Evolutionary conservation across 2,113 vertebrate species (phyloP), one percentile per base, ranked within the genome.

Genomic region (Orcinus orca): DNA sequence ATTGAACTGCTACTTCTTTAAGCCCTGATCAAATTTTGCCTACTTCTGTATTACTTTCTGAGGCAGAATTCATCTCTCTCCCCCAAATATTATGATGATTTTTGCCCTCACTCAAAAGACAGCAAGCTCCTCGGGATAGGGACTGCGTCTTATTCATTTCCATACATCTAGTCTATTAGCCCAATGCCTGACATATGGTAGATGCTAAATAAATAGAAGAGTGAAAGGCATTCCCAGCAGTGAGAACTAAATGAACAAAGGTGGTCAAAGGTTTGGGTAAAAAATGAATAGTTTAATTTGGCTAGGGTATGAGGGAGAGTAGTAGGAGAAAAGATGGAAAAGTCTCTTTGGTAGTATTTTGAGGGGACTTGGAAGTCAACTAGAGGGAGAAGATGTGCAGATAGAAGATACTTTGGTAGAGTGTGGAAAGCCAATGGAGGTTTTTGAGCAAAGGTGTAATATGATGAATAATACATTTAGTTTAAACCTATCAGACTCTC

Each of bases 181-280:
- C 58, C 8, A 47, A 21, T 82, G 87, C 36, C 36, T 77, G 76
- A 68, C 47, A 81, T 62, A 71, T 26, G 4, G n/a, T 53, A 53
- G 63, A 65, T 92, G 62, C 63, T 95, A 92, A 95, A 65, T 77
- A 82, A 68, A 79, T 41, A 90, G 33, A 95, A 86, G 29, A 36
- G n/a, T 11, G 31, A 62, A 73, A 68, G 62, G 84, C 76, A 71
- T 91, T 93, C 58, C 55, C 25, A 14, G 62, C 9, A 90, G 21
- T 3, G 31, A 91, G 89, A 87, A 77, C 67, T 67, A 90, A 53
- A 90, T 85, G 77, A 73, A 93, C 17, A 76, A 92, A 95, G n/a
- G n/a, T 41, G 31, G n/a, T 50, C 12, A 94, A 84, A 55, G 53
- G 36, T 83, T 84, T 96, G 65, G n/a, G 44, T 11, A 1, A 8